These are phyloP conservation scores for Aphidoletes aphidimyza DNA, from an alignment of 2,888 invertebrate species.

Conservation along the genomic window DNA sequence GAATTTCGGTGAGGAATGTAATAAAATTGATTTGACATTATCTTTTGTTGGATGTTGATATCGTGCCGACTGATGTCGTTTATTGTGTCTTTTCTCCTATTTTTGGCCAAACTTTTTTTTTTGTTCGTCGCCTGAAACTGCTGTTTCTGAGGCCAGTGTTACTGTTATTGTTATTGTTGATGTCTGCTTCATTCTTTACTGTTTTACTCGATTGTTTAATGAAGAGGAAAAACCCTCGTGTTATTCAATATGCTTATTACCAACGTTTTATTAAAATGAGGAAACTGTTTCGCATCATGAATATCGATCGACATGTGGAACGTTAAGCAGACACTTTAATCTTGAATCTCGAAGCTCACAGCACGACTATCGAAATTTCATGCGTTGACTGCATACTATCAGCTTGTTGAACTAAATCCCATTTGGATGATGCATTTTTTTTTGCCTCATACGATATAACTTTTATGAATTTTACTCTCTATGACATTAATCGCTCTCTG, in stretches of 20 bases:
- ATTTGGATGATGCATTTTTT: not conserved
- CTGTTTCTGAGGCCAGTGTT: too few relatives aligned
- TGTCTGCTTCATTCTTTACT: not conserved
- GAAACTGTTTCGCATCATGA: not conserved
- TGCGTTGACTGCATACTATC: too few relatives aligned
- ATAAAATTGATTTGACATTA: conserved; percentile 31
- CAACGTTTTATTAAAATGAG: conserved; percentile 22
- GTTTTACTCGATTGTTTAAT: not conserved
- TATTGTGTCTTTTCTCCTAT: not conserved
- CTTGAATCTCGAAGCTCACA: too few relatives aligned
- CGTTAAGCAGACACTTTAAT: too few relatives aligned
- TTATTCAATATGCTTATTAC: conserved; percentile 33
- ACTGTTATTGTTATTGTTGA: not conserved
- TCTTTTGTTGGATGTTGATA: not conserved
- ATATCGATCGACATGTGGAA: too few relatives aligned
- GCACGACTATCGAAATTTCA: too few relatives aligned
- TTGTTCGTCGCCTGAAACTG: too few relatives aligned
- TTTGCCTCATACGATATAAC: not conserved
- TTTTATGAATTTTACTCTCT: not conserved
- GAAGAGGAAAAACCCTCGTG: conserved; percentile 28
- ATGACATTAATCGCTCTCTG: not conserved
- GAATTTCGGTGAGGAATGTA: conserved; percentile 37
- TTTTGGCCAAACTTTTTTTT: too few relatives aligned
- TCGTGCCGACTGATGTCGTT: not conserved
- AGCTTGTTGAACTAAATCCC: not conserved